Conservation (phyloP, 2,888 invertebrate species). For the Gasteruption jaculator region DNA sequence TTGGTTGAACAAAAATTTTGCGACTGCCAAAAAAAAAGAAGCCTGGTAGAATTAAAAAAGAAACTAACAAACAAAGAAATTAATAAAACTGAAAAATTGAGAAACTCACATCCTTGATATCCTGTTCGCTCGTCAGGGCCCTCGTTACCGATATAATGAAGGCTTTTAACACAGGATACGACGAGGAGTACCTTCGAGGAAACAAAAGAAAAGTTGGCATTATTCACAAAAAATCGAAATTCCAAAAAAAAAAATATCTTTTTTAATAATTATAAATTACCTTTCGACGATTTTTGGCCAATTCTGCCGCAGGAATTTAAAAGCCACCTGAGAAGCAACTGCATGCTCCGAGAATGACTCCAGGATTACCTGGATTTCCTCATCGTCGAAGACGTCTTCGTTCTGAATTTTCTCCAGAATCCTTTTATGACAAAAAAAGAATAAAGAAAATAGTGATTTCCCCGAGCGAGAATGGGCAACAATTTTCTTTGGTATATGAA, state of each 20-base stretch:
- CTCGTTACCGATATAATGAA: slow-evolving; percentile 36
- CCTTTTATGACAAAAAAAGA: slow-evolving; percentile 21
- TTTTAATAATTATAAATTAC: slow-evolving; percentile 20
- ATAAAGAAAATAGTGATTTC: slow-evolving; percentile 1
- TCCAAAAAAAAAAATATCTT: slow-evolving; percentile 1
- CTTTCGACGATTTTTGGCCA: slow-evolving; percentile 36
- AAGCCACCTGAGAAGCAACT: slow-evolving; percentile 36
- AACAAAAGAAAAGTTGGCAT: too few species aligned
- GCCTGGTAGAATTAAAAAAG: too few species aligned
- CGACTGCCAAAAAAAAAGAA: too few species aligned
- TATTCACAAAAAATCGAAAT: too few species aligned
- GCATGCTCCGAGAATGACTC: slow-evolving; percentile 37
- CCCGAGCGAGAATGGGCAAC: too few species aligned
- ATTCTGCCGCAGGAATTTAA: slow-evolving; percentile 36
- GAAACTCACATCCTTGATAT: slow-evolving; percentile 36
- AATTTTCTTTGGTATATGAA: too few species aligned
- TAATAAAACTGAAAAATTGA: background rate
- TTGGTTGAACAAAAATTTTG: too few species aligned
- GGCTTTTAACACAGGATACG: slow-evolving; percentile 32
- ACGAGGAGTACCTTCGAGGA: slow-evolving; percentile 36
- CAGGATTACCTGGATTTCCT: slow-evolving; percentile 35
- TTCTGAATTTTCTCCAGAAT: slow-evolving; percentile 38
- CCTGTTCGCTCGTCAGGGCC: slow-evolving; percentile 34
- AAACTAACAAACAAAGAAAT: slow-evolving; percentile 3
- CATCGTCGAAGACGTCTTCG: slow-evolving; percentile 28